Evolutionary conservation across 2,797 vertebrate genomes (phyloP), one percentile per base, ranked within the genome.

Genomic region (Thamnophis elegans): DNA sequence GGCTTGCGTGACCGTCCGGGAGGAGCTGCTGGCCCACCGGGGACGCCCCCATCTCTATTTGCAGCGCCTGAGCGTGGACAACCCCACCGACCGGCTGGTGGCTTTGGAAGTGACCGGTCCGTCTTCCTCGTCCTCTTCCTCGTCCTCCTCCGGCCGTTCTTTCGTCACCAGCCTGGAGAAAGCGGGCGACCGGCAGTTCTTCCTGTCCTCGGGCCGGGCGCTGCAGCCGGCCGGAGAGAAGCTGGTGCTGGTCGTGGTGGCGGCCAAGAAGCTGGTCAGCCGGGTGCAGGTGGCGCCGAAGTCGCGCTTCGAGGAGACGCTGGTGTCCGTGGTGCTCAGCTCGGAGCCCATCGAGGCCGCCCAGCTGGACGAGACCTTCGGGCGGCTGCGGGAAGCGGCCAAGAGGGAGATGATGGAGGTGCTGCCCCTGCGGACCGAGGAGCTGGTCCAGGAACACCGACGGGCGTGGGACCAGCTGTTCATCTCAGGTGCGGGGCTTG

Each of bases 401-500:
- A 99, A 98, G 89, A 98, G 98, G 73, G 99, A 99, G 95, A 98
- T 99, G 97, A 96, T 96, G 93, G 99, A 99, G 93, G 96, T 99
- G 88, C 96, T 99, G 96, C 97, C 97, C 91, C 96, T 96, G 94
- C 97, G 95, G 0, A 96, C 98, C 13, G 98, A 99, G 0, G 98
- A 99, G 20, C 96, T 99, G 92, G 97, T 99, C 14, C 94, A 95
- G 56, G 98, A 99, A 85, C 99, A 99, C 97, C 98, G 98, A 94
- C 98, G 98, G 95, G 98, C 98, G 36, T 99, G 99, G 99, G 96
- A 97, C n/a, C 98, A 99, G 94, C 98, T 99, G 78, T 99, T 99
- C 95, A 98, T 98, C 95, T 99, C 99, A 95, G 99, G 99, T 99
- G 94, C 98, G 95, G 58, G 68, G 4, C 13, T 54, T 10, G 16